Conservation (phyloP, 2,888 invertebrate genomes). For the Leptopilina syphax region DNA sequence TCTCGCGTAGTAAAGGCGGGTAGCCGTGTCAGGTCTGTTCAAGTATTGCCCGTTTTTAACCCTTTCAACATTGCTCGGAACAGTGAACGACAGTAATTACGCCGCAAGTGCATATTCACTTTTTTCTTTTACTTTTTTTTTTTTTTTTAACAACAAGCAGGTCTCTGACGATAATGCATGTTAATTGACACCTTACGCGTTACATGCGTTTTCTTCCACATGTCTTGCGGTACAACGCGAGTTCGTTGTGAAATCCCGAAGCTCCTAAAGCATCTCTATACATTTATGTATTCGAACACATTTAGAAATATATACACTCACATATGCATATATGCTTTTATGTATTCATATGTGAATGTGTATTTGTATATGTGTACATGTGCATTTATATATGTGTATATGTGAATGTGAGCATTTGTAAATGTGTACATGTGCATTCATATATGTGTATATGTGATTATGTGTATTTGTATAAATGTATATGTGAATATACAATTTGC, state of each 20-base stretch:
- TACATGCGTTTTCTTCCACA: conserved; percentile 42
- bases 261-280: not conserved
- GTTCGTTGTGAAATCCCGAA: not conserved
- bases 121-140: not conserved
- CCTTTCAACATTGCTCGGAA: conserved; percentile 42
- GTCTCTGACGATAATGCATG: conserved; percentile 70
- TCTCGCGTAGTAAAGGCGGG: conserved; percentile 55
- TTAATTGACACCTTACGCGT: conserved; percentile 69
- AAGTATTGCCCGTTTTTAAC: conserved; percentile 50
- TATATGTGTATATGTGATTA: too few species aligned
- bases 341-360: too few species aligned
- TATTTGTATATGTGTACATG: too few species aligned
- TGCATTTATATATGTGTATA: too few species aligned
- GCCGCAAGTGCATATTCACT: conserved; percentile 39
- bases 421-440: too few species aligned
- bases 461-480: too few species aligned
- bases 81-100: conserved; percentile 50
- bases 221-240: conserved; percentile 48
- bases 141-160: conserved; percentile 57
- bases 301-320: not conserved
- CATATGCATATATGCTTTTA: conserved; percentile 1
- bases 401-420: too few species aligned
- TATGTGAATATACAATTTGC: too few species aligned
- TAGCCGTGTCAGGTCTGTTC: conserved; percentile 48
- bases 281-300: conserved; percentile 13